phyloP scores from a whole-genome alignment of 2,113 vertebrate species.

The Lathamus discolor region DNA sequence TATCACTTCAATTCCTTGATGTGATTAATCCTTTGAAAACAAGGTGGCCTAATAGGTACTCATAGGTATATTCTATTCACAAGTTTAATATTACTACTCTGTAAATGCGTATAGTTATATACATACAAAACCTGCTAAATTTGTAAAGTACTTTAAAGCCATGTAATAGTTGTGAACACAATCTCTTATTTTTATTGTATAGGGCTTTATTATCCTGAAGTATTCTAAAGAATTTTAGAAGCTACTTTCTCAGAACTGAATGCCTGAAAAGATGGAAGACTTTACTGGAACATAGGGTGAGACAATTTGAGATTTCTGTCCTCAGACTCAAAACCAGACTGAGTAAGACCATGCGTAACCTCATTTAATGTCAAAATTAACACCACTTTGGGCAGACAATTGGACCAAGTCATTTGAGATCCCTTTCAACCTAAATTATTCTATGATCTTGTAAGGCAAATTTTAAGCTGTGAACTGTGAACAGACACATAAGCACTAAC shows the following conservation, averaged over 20 bases:
- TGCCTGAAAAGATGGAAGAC: background rate
- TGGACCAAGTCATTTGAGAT: background rate
- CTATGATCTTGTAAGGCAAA: background rate
- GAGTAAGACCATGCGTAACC: background rate
- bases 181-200: background rate
- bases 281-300: background rate
- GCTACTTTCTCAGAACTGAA: background rate
- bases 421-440: background rate
- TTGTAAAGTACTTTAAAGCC: background rate
- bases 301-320: background rate
- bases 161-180: background rate
- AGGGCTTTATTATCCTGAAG: background rate
- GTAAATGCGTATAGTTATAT: background rate
- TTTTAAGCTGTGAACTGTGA: background rate
- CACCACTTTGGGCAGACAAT: background rate
- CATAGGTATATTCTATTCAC: background rate
- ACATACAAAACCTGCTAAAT: background rate
- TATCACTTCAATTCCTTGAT: background rate
- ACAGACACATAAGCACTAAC: no score
- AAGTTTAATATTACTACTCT: background rate
- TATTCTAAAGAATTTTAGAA: background rate
- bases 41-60: background rate
- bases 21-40: background rate
- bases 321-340: background rate
- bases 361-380: background rate